A percentile compares a stretch with the other conserved stretches of the same genome.
Conservation (phyloP, 2,113 vertebrate genomes). For the Platanista minor region DNA sequence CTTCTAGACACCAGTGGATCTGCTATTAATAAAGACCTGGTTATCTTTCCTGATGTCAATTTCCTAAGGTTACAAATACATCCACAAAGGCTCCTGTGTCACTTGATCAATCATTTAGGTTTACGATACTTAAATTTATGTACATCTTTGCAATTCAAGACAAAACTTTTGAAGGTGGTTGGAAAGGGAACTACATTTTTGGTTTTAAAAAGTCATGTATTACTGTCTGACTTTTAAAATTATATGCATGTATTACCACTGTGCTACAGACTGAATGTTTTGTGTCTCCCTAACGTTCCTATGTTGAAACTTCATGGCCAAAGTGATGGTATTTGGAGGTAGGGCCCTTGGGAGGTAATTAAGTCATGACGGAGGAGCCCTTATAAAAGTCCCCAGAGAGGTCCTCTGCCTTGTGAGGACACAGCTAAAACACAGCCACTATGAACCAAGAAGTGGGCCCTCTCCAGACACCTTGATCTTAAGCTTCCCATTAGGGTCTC, state of each 20-base stretch:
- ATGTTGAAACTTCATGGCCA: background rate
- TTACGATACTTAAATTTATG: background rate
- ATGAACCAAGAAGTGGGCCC: background rate
- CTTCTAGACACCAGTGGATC: background rate
- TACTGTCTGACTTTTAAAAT: background rate
- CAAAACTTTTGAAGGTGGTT: background rate
- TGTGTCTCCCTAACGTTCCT: background rate
- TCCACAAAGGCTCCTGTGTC: background rate
- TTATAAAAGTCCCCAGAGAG: background rate
- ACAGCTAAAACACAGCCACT: background rate
- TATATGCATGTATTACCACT: background rate
- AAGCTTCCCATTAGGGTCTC: background rate
- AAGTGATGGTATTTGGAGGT: background rate
- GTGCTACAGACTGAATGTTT: background rate
- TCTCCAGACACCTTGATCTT: background rate
- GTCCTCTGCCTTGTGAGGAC: background rate
- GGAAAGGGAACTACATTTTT: background rate
- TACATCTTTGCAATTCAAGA: slow-evolving; percentile 23
- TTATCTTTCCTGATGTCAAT: background rate
- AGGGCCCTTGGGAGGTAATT: background rate
- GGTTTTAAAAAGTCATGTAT: background rate
- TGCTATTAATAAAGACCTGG: background rate
- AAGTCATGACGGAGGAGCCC: background rate
- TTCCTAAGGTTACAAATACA: background rate
- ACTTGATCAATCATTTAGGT: background rate